Evolutionary conservation across 2,797 vertebrate genomes (phyloP).

Genomic region (Coilia nasus): DNA sequence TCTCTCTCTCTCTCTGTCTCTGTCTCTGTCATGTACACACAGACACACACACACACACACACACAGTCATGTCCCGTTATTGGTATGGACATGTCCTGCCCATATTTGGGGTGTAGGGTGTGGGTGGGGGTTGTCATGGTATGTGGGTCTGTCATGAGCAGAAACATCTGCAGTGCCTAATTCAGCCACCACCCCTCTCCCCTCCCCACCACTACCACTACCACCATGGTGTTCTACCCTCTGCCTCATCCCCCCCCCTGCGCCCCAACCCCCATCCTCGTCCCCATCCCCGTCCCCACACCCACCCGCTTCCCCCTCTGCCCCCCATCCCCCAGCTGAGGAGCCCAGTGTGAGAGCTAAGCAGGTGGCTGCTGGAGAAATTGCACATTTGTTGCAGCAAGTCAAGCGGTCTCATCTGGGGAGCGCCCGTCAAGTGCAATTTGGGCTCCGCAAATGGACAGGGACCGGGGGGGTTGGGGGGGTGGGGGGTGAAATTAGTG

Average conservation of each 20-base stretch:
- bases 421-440: constrained; percentile 77
- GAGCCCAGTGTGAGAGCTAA: constrained; percentile 38
- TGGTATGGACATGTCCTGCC: too few species aligned
- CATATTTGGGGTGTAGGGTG: too few species aligned
- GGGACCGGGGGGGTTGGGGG: constrained; percentile 44
- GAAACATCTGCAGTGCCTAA: too few species aligned
- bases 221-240: not conserved
- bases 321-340: constrained; percentile 10
- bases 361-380: constrained; percentile 76
- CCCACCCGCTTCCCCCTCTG: not conserved
- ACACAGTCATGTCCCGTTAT: too few species aligned
- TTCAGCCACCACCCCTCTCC: too few species aligned
- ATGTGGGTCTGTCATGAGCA: too few species aligned
- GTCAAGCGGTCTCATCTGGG: constrained; percentile 71
- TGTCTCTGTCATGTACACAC: not conserved
- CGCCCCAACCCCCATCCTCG: not conserved
- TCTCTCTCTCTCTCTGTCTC: not conserved
- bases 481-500: not conserved
- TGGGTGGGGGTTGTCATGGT: too few species aligned
- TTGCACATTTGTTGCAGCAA: constrained; percentile 71
- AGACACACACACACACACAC: too few species aligned
- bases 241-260: not conserved
- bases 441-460: constrained; percentile 68
- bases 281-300: not conserved
- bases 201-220: not conserved